Evolutionary conservation across 2,113 vertebrate genomes (phyloP), one percentile per base, ranked within the genome.

Genomic region (Nicator chloris): DNA sequence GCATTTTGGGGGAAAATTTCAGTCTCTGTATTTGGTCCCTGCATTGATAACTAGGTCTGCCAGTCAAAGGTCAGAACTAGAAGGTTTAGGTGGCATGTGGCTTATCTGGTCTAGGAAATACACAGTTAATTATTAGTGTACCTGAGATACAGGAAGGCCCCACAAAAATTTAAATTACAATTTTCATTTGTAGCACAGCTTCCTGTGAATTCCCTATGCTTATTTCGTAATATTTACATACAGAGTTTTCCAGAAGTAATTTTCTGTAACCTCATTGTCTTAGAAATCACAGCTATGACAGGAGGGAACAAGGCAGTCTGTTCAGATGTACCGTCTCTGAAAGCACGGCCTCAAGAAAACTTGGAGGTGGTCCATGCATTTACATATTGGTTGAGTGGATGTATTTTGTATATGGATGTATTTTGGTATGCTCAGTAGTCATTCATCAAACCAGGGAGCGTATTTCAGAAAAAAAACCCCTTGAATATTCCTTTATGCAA

Each of bases 361-460:
- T 68, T 86, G 76, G 15, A 44, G 14, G 21, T 35, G 33, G 27
- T 45, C 47, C 10, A 3, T 81, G 22, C 18, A 33, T 44, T 65
- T 87, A 9, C 1, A 0, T 82, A 40, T 4, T 0, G 0, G 4
- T 57, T 31, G 40, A 61, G 17, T 78, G 39, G 47, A 50, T n/a
- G n/a, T n/a, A n/a, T 54, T 27, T 78, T 82, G n/a, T n/a, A n/a
- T 85, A 28, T 0, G 0, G 5, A 4, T 65, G 3, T 66, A 4
- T 77, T 72, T 92, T 31, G 24, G 6, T 57, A 13, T 86, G 18
- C 18, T 49, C 6, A 27, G 2, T 42, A 56, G 50, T 28, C 16
- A n/a, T 76, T 82, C 35, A 42, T 65, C 37, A 66, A 75, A 63
- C 63, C 39, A 75, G 31, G 39, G 79, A 56, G 8, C 11, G 5